Percentiles rank a stretch among this genome's conserved stretches.
phyloP scores from a whole-genome alignment of 1,140 invertebrate genomes.

The Macrostomum lignano region DNA sequence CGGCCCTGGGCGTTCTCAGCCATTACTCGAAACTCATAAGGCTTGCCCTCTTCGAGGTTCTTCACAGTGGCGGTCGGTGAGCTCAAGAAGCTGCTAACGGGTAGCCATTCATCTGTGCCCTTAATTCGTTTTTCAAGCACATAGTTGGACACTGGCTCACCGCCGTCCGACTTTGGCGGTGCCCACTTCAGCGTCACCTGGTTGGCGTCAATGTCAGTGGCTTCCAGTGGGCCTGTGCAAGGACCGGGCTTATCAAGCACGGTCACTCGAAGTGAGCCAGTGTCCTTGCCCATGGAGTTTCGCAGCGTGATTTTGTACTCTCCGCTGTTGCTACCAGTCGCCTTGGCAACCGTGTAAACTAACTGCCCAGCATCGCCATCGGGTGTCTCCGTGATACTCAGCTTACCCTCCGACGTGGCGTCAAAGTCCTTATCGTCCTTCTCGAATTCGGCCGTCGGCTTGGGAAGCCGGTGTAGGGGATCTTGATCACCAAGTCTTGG shows the following conservation, averaged over 20 bases:
- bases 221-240: conserved; percentile 46
- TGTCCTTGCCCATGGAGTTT: conserved; percentile 66
- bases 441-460: conserved; percentile 60
- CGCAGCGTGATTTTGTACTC: conserved; percentile 66
- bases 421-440: conserved; percentile 38
- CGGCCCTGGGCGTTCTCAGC: conserved; percentile 85
- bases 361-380: conserved; percentile 7
- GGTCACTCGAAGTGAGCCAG: conserved; percentile 63
- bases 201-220: conserved; percentile 75
- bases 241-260: conserved; percentile 62
- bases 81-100: conserved; percentile 47
- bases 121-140: conserved; percentile 56
- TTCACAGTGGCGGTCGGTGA: conserved; percentile 54
- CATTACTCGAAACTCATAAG: conserved; percentile 87
- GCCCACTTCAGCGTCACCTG: conserved; percentile 75
- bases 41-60: conserved; percentile 56
- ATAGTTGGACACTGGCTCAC: conserved; percentile 75
- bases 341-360: conserved; percentile 11
- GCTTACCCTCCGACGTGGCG: too few relatives aligned
- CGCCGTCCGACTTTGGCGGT: conserved; percentile 54
- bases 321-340: conserved; percentile 59
- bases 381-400: conserved; percentile 1
- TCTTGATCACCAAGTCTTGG: conserved; percentile 83
- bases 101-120: conserved; percentile 32
- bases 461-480: conserved; percentile 67